A percentile compares a stretch with the other conserved stretches of the same genome.
These are phyloP conservation scores for Myotis myotis DNA, from an alignment of 2,797 vertebrate species.

Conservation along the genomic window DNA sequence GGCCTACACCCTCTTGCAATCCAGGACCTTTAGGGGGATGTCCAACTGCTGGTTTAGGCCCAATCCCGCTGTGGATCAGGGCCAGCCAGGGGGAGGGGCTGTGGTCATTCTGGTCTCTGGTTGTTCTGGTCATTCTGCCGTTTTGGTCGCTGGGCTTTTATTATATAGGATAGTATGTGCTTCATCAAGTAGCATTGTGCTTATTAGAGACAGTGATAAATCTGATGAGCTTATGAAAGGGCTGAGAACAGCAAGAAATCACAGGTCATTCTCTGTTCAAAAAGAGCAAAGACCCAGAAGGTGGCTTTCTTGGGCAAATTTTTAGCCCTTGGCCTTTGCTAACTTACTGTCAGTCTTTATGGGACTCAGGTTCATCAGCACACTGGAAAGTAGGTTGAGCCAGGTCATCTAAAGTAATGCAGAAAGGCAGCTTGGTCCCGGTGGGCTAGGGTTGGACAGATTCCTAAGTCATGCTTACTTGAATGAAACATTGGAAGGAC, in stretches of 20 bases:
- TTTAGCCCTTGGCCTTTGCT: neutral
- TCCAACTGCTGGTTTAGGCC: too few relatives aligned
- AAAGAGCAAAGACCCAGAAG: neutral
- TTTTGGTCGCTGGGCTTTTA: too few relatives aligned
- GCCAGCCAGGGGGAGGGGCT: too few relatives aligned
- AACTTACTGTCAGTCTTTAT: neutral
- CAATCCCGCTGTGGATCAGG: too few relatives aligned
- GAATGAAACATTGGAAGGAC: neutral
- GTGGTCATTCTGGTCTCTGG: too few relatives aligned
- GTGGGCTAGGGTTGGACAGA: neutral
- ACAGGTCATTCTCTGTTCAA: neutral
- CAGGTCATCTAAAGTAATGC: neutral
- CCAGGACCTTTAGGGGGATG: too few relatives aligned
- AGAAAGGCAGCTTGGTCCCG: neutral
- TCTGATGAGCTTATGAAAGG: neutral
- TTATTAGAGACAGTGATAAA: neutral
- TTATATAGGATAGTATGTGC: neutral
- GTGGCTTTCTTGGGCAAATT: neutral
- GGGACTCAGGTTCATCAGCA: neutral
- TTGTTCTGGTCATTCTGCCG: too few relatives aligned
- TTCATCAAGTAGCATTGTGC: neutral
- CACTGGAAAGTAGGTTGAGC: neutral
- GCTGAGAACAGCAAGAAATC: neutral
- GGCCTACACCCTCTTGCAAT: too few relatives aligned
- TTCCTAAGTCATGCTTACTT: neutral